Base-by-base conservation (phyloP, 1,140 invertebrate species). In the Drosophila mauritiana region DNA sequence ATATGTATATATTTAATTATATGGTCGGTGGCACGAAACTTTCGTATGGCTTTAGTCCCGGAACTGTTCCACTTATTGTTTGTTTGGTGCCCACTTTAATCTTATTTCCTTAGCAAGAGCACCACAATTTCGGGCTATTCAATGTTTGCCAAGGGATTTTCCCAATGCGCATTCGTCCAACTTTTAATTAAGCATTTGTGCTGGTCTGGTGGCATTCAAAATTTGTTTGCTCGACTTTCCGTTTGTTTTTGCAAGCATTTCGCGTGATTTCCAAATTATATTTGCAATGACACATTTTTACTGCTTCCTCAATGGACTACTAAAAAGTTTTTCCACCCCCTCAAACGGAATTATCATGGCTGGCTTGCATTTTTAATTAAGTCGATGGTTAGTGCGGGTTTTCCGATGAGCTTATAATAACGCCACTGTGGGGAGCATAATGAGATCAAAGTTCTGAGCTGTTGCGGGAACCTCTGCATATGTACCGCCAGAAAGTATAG, bases 1-100 rank as follows among this genome's bases (percentile, higher is more conserved):
- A 64, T 74, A 65, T 80, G 81, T 81, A 67, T 81, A 69, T 86
- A 86, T 86, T 86, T 88, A 88, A 86, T 88, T 79, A 78, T 76
- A 82, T 46, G 54, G 58, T 65, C 51, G 31, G 22, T 59, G 63
- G 36, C 46, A 25, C 15, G 43, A 27, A 78, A 75, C 55, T 83
- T 83, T 69, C 11, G 39, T 31, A 36, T 49, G 48, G 37, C 61
- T 63, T 67, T 64, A 52, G 48, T 34, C 64, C 31, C 20, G 20
- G 37, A 65, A 68, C 34, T 6, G 46, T 65, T 52, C 31, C 37
- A 68, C 46, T 53, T 68, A 54, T 61, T 62, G 56, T 70, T 65
- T 55, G 43, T 42, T 54, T 62, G 54, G 63, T 59, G 57, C 12
- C 34, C 78, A 72, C 59, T 54, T 61, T 52, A 81, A 75, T 61